Conservation (phyloP, 2,888 invertebrate species). For the Eilema depressum region DNA sequence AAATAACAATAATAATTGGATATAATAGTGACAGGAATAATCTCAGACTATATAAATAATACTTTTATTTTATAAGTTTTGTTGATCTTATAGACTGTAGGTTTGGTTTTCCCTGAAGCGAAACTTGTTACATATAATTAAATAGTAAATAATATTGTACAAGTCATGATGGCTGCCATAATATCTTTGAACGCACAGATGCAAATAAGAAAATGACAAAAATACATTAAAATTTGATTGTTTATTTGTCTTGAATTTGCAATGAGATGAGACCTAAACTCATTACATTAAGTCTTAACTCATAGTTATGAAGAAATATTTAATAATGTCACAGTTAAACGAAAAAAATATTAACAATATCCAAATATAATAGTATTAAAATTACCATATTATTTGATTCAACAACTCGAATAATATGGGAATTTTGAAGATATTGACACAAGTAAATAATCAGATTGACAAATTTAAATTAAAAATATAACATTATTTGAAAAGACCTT, state of each 20-base stretch:
- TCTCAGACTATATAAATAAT: constrained; percentile 2
- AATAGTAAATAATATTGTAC: constrained; percentile 36
- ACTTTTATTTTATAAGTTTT: constrained; percentile 9
- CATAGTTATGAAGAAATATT: neutral
- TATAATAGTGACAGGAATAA: constrained; percentile 6
- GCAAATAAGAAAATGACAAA: neutral
- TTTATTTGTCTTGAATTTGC: neutral
- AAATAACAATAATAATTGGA: constrained; percentile 5
- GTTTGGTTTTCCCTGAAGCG: constrained; percentile 26
- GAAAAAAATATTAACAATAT: neutral
- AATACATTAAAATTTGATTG: neutral
- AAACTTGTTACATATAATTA: constrained; percentile 36
- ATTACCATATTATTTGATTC: no score
- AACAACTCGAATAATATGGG: no score
- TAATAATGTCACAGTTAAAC: no score
- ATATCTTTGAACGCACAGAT: constrained; percentile 40
- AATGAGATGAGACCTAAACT: no score
- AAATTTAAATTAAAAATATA: no score
- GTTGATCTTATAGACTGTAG: constrained; percentile 13
- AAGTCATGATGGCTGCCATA: constrained; percentile 57
- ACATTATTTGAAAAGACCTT: no score
- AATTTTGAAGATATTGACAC: neutral
- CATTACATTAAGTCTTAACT: no score
- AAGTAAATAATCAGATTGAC: neutral
- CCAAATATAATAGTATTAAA: no score